These are phyloP conservation scores for Erythrocebus patas DNA, from an alignment of 2,113 vertebrate genomes.

Conservation along the genomic window DNA sequence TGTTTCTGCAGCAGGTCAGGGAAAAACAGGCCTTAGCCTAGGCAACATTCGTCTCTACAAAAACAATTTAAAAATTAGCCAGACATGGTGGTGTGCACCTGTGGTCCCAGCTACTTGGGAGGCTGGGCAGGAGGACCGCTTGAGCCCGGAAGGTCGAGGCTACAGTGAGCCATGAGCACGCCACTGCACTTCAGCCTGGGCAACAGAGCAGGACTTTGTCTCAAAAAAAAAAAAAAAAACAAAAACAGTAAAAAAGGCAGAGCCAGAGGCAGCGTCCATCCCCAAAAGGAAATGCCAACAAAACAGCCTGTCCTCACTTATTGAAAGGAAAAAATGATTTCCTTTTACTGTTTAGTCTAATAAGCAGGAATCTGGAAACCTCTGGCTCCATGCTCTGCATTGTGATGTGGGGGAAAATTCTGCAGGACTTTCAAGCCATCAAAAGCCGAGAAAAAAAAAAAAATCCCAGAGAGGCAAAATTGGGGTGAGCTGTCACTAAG, in stretches of 20 bases:
- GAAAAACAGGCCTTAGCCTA: neutral
- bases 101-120: no score
- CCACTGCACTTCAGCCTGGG: no score
- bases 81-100: no score
- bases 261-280: neutral
- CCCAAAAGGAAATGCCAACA: constrained; percentile 38
- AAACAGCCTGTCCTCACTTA: neutral
- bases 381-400: neutral
- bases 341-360: constrained; percentile 53
- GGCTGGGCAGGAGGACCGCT: no score
- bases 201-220: neutral
- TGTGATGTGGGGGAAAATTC: neutral
- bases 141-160: no score
- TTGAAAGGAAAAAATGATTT: constrained; percentile 48
- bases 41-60: no score
- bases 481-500: neutral
- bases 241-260: neutral
- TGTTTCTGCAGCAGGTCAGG: neutral
- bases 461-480: neutral
- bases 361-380: constrained; percentile 47
- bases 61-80: no score
- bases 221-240: neutral
- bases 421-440: neutral
- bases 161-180: no score
- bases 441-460: neutral